phyloP scores from a whole-genome alignment of 2,888 invertebrate genomes.

The Limnephilus lunatus region DNA sequence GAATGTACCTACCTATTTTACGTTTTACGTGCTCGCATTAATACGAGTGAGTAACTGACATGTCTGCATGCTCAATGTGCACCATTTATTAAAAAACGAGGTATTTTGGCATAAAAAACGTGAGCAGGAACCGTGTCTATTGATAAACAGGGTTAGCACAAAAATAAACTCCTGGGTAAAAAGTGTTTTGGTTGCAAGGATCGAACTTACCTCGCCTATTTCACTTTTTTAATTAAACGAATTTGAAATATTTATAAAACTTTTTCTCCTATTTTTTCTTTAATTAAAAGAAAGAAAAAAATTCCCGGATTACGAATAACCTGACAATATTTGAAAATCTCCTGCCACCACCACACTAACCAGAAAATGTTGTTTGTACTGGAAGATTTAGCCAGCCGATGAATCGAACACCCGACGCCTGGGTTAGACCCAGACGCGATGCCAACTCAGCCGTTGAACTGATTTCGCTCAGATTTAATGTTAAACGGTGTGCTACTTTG shows the following conservation, averaged over 20 bases:
- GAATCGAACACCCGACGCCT: too few species aligned
- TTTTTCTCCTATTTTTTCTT: neutral
- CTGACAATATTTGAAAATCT: too few species aligned
- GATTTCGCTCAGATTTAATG: too few species aligned
- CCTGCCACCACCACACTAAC: too few species aligned
- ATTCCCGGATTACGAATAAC: too few species aligned
- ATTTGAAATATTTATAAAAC: neutral
- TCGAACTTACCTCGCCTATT: neutral
- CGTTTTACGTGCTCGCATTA: neutral
- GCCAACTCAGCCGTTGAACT: too few species aligned
- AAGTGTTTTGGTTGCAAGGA: neutral
- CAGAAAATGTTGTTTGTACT: too few species aligned
- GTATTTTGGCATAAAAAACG: neutral
- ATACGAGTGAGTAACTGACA: neutral
- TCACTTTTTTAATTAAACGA: neutral
- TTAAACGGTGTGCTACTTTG: neutral
- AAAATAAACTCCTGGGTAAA: neutral
- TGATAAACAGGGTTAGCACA: neutral
- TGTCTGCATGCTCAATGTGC: neutral
- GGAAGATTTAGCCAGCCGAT: too few species aligned
- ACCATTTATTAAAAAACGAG: neutral
- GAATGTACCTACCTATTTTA: neutral
- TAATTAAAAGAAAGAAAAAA: too few species aligned
- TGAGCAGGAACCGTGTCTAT: neutral
- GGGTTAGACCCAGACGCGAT: too few species aligned